Base-by-base conservation (phyloP, 2,113 vertebrate genomes). In the Zosterops japonicus region DNA sequence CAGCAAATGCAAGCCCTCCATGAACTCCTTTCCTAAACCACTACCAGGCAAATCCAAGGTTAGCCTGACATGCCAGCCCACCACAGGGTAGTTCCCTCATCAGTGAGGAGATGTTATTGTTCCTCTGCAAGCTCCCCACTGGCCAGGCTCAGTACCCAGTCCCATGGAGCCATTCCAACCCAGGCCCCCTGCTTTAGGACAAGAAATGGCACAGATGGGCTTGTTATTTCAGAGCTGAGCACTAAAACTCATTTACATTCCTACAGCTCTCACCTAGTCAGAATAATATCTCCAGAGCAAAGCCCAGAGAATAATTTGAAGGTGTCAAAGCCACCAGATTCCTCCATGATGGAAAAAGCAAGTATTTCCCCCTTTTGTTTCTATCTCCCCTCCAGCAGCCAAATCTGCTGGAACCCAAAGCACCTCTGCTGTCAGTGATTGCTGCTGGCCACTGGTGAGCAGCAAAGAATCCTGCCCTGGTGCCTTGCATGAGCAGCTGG, bases 141-240 rank as follows among this genome's bases (percentile, higher is more conserved):
- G 11, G 44, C 23, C 33, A 81, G 69, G 31, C 24, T 83, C 56
- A 59, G 35, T 9, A 29, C 11, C 8, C 20, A 41, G 16, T 25
- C 35, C 63, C 47, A 17, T 22, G 46, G 46, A 95, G 50, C 21
- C 33, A 47, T 22, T 42, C 19, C 46, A 60, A 16, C 22, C 12
- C 44, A 56, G 41, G 20, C 29, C 27, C 11, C 27, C 19, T 63
- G 5, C 50, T 80, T 86, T 55, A 69, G 42, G 19, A 61, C 31
- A 46, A 83, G 41, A 83, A 88, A 74, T 0, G 1, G 16, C 50
- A 87, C 60, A 72, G 31, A 49, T 0, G 0, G 49, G 22, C 21
- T 74, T 77, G 39, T 89, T 87, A 82, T 60, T 64, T 82, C 57
- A 89, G 81, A 93, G 60, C 33, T 87, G 63, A 92, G 42, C 50